Conservation (phyloP, 2,888 invertebrate genomes). For the Gisinianus flammeolus region DNA sequence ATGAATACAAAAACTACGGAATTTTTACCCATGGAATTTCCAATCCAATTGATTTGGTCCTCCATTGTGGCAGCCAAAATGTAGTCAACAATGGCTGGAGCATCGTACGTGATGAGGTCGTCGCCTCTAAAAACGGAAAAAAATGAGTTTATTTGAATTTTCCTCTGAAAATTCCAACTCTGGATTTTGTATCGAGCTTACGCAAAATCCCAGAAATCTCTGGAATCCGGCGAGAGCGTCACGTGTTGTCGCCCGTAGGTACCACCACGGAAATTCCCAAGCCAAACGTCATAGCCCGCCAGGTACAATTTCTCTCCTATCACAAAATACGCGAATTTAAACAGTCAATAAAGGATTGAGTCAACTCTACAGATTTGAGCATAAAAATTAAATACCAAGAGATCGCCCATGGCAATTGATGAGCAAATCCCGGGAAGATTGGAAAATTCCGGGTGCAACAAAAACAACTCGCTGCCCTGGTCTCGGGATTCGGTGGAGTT, state of each 20-base stretch:
- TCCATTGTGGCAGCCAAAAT: constrained; percentile 63
- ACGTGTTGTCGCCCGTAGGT: constrained; percentile 13
- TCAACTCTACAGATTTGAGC: too few species aligned
- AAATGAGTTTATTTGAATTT: too few species aligned
- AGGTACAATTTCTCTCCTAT: not conserved
- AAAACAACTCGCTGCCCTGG: constrained; percentile 44
- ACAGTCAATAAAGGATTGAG: not conserved
- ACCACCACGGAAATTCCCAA: constrained; percentile 22
- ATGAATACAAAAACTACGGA: not conserved
- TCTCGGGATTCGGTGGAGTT: constrained; percentile 59
- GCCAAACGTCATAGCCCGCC: constrained; percentile 13
- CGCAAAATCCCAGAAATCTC: constrained; percentile 18
- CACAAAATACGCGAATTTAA: not conserved
- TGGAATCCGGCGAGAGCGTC: not conserved
- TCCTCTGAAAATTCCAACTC: not conserved
- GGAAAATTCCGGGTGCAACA: constrained; percentile 63
- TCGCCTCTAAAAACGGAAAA: not conserved
- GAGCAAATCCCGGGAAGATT: constrained; percentile 63
- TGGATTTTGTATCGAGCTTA: not conserved
- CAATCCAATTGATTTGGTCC: constrained; percentile 64
- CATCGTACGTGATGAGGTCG: constrained; percentile 65
- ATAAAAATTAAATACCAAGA: constrained; percentile 59
- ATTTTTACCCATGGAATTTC: constrained; percentile 69
- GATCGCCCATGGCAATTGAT: constrained; percentile 63
- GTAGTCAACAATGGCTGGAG: constrained; percentile 67